A percentile compares a stretch with the other conserved stretches of the same genome.
Conservation (phyloP, 2,797 vertebrate genomes). For the Adelosebastes latens region DNA sequence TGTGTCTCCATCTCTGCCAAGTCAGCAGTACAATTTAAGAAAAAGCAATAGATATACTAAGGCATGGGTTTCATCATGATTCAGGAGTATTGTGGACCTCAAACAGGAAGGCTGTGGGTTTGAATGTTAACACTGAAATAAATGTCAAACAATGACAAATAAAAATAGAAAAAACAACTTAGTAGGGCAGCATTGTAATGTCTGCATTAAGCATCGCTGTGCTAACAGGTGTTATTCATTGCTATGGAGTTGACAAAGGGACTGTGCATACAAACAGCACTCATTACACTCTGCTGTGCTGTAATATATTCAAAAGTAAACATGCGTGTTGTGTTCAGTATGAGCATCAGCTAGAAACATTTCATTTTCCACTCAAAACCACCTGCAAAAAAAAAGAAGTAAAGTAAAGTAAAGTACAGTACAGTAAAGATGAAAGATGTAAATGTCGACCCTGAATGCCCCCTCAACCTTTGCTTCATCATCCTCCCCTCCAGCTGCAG, state of each 20-base stretch:
- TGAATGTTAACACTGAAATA: background rate
- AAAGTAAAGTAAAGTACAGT: background rate
- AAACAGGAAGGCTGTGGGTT: background rate
- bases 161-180: background rate
- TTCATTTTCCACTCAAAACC: background rate
- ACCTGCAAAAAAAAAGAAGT: background rate
- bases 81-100: background rate
- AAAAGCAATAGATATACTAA: background rate
- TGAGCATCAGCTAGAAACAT: background rate
- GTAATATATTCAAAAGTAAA: slow-evolving; percentile 8
- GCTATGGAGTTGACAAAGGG: background rate
- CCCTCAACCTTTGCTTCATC: background rate
- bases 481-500: background rate
- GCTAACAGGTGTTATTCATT: slow-evolving; percentile 11
- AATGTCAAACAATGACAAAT: slow-evolving; percentile 14
- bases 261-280: slow-evolving; percentile 7
- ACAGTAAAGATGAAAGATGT: background rate
- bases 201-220: background rate
- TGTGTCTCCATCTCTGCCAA: background rate
- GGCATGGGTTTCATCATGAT: background rate
- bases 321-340: background rate
- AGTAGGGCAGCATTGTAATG: background rate
- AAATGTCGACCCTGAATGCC: background rate
- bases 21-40: background rate
- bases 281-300: background rate